A percentile compares a stretch with the other conserved stretches of the same genome.
Evolutionary conservation across 2,797 vertebrate species (phyloP).

Genomic region (Anomalospiza imberbis): DNA sequence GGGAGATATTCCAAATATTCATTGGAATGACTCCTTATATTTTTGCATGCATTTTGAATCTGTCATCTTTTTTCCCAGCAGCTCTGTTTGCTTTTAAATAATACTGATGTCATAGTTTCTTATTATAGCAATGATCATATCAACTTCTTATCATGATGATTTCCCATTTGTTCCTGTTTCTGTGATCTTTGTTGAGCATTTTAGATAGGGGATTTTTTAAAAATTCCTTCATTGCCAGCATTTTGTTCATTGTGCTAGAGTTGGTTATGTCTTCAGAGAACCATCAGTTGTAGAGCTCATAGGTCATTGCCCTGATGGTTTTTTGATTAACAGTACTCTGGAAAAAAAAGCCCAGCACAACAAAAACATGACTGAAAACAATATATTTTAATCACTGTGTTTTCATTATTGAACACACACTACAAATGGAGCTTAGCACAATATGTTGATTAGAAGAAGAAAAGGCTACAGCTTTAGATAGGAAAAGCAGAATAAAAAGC

Average conservation of each 20-base stretch:
- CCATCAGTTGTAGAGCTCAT: not conserved
- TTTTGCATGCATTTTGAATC: not conserved
- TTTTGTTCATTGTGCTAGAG: not conserved
- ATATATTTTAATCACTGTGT: not conserved
- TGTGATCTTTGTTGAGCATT: not conserved
- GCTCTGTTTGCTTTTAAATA: not conserved
- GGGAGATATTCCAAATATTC: not conserved
- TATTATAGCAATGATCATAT: not conserved
- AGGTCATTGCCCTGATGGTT: not conserved
- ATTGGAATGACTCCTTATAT: not conserved
- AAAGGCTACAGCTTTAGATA: not conserved
- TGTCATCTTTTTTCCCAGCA: not conserved
- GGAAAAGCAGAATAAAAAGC: not conserved
- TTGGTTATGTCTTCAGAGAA: not conserved
- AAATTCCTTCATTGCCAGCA: not conserved
- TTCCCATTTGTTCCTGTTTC: not conserved
- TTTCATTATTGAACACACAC: not conserved
- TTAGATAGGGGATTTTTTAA: not conserved
- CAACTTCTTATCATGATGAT: not conserved
- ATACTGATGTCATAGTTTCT: not conserved
- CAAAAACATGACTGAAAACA: not conserved
- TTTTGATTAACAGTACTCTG: not conserved
- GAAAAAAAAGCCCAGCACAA: not conserved
- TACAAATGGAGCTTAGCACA: not conserved
- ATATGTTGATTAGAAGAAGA: not conserved